Evolutionary conservation across 2,888 invertebrate species (phyloP), one percentile per base, ranked within the genome.

Genomic region (Nymphalis c-album): DNA sequence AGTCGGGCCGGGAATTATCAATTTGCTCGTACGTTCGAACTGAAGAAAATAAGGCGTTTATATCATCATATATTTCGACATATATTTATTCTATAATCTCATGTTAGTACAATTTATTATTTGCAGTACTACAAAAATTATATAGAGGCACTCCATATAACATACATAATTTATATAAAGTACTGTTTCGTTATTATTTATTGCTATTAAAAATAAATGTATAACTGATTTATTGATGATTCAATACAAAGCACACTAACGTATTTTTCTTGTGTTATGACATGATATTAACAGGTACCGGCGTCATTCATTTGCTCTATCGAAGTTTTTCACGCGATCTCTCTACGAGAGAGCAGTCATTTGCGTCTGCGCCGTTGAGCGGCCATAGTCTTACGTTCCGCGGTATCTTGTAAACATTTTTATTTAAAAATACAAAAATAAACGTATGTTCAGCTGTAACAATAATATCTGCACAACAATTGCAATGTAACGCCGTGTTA

Each of bases 251-350:
- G 64, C 70, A 68, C 64, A 68, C 67, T 50, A 35, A 46, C 61
- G 45, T 47, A 55, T 59, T 68, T 68, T 60, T 61, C 64, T 64
- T 64, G 57, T 62, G 58, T 67, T 64, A 60, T 67, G 57, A 48
- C 47, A 53, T 67, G 61, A 61, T 62, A 59, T 47, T 50, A 47
- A 18, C 58, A 53, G 63, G 22, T 60, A 62, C 62, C 55, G 46
- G 76, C 78, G 79, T 77, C 85, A 84, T 84, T 83, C 84, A 84
- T 82, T 85, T 88, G 88, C 82, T 86, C 81, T 85, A 86, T 78
- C 75, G 85, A 80, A 79, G 86, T 86, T 90, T 90, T 91, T 87
- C 91, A 90, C 87, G 90, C 90, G 91, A 91, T 91, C 91, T 92
- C 91, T 88, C 91, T 80, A 77, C 82, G 79, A 86, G 88, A 90